phyloP scores from a whole-genome alignment of 2,113 vertebrate species.

The Pollimyrus isidori region DNA sequence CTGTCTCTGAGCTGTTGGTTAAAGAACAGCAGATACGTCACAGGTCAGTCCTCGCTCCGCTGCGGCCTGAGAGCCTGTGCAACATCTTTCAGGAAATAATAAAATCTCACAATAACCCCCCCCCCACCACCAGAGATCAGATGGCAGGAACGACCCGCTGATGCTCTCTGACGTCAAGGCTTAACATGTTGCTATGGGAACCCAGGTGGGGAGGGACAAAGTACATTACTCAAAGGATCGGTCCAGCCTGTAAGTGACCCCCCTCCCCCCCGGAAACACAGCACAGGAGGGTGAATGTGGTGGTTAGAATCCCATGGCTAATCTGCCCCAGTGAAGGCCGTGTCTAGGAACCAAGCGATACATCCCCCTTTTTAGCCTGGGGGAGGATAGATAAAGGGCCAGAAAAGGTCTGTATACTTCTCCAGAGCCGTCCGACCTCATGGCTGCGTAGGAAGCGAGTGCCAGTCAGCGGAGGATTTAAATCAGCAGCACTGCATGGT shows the following conservation, averaged over 20 bases:
- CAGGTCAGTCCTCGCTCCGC: background rate
- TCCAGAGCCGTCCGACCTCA: background rate
- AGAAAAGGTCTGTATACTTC: background rate
- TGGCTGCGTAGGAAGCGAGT: background rate
- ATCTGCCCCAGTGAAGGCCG: background rate
- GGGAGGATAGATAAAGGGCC: background rate
- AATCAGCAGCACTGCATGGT: background rate
- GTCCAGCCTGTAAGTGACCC: background rate
- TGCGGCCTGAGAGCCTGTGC: background rate
- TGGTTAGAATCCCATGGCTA: background rate
- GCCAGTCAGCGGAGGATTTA: background rate
- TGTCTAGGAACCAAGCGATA: background rate
- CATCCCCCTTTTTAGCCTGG: background rate
- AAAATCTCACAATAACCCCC: background rate
- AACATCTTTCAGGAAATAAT: constrained; percentile 6
- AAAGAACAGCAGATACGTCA: background rate
- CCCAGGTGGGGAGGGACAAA: constrained; percentile 9
- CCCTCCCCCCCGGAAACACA: background rate
- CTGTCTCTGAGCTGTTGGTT: background rate
- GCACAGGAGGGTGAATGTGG: background rate
- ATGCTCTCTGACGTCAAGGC: background rate
- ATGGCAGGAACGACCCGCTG: background rate
- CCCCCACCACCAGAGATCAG: background rate
- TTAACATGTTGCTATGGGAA: constrained; percentile 13
- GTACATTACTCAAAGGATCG: background rate